A percentile compares a stretch with the other conserved stretches of the same genome.
These are phyloP conservation scores for Clarias pachynema DNA, from an alignment of 2,797 vertebrate species.

Conservation along the genomic window DNA sequence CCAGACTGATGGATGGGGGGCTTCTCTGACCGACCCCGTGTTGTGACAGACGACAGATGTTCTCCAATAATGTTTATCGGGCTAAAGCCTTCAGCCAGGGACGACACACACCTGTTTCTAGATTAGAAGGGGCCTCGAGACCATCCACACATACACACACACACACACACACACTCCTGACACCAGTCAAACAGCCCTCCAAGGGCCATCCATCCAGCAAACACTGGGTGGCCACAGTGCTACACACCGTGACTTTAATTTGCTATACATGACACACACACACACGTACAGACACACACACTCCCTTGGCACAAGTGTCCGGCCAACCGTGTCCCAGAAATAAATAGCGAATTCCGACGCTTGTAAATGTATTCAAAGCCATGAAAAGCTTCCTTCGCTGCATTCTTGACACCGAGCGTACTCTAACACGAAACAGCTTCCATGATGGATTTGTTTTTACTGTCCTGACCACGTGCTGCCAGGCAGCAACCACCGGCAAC, in stretches of 20 bases:
- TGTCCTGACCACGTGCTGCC: conserved; percentile 32
- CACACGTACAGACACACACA: conserved; percentile 15
- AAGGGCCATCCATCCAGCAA: conserved; percentile 48
- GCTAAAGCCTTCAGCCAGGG: conserved; percentile 73
- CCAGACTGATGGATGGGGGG: conserved; percentile 75
- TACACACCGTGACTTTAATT: conserved; percentile 49
- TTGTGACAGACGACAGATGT: conserved; percentile 85
- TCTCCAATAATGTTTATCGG: conserved; percentile 84
- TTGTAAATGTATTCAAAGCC: conserved; percentile 3
- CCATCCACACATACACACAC: conserved; percentile 63
- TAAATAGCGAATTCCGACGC: conserved; percentile 32
- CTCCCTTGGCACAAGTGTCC: conserved; percentile 2
- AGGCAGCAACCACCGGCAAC: conserved; percentile 41
- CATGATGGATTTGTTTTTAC: conserved; percentile 7
- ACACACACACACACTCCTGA: conserved; percentile 35
- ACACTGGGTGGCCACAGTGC: conserved; percentile 67
- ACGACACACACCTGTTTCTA: conserved; percentile 82
- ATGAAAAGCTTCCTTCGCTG: background rate
- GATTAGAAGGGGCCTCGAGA: conserved; percentile 71
- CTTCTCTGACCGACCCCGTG: conserved; percentile 60
- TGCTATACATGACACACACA: conserved; percentile 6
- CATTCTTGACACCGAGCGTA: background rate
- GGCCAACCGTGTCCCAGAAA: conserved; percentile 22
- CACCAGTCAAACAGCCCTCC: conserved; percentile 61
- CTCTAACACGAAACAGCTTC: conserved; percentile 18